A percentile compares a stretch with the other conserved stretches of the same genome.
Evolutionary conservation across 1,140 invertebrate genomes (phyloP).

Genomic region (Charaxes varanes): DNA sequence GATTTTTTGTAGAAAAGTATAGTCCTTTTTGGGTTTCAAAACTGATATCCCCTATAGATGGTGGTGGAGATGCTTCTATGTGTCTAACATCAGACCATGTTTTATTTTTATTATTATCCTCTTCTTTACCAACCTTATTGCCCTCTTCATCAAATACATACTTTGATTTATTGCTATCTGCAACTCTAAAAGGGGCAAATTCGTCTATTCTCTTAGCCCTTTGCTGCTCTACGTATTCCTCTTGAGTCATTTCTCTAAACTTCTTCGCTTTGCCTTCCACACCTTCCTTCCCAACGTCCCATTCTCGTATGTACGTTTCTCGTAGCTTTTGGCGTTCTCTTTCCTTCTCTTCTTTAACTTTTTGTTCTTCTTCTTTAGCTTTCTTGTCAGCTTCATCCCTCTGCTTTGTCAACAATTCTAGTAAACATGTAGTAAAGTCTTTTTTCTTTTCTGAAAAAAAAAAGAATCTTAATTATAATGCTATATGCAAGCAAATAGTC

Average conservation of each 20-base stretch:
- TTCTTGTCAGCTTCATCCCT: conserved; percentile 65
- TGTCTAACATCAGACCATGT: conserved; percentile 64
- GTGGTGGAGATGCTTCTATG: conserved; percentile 36
- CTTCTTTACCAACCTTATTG: conserved; percentile 20
- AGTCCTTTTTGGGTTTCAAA: conserved; percentile 40
- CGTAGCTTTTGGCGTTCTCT: conserved; percentile 68
- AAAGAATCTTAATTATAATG: too few relatives aligned
- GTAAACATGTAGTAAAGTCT: conserved; percentile 59
- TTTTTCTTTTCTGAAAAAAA: conserved; percentile 60
- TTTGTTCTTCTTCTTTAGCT: conserved; percentile 63
- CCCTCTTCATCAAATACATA: conserved; percentile 49
- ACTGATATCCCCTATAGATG: conserved; percentile 39
- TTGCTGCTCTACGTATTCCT: conserved; percentile 86
- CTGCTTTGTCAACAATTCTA: conserved; percentile 67
- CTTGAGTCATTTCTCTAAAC: conserved; percentile 81
- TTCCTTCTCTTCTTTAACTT: conserved; percentile 57
- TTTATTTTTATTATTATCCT: conserved; percentile 18
- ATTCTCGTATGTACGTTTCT: conserved; percentile 77
- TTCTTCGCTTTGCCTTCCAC: conserved; percentile 64
- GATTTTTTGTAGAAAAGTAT: conserved; percentile 50
- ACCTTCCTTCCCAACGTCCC: conserved; percentile 80
- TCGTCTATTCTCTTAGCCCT: conserved; percentile 79
- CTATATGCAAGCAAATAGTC: too few relatives aligned
- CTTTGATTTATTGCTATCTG: conserved; percentile 36
- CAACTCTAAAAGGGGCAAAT: conserved; percentile 76